phyloP scores from a whole-genome alignment of 1,140 invertebrate genomes.

The Apis laboriosa region DNA sequence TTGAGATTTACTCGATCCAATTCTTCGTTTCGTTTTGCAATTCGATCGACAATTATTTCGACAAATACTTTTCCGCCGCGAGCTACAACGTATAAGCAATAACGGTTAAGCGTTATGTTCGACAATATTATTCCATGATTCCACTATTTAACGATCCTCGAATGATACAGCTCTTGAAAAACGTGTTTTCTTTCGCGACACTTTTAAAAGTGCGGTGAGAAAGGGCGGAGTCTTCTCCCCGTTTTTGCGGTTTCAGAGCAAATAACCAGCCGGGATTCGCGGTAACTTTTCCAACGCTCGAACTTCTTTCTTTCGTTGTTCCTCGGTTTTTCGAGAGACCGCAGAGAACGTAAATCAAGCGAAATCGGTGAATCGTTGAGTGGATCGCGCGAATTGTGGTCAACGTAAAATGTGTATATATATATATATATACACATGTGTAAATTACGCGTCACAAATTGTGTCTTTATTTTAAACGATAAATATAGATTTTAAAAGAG shows the following conservation, averaged over 20 bases:
- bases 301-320: conserved; percentile 1
- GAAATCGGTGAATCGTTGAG: conserved; percentile 13
- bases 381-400: background rate
- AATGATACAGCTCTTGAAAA: background rate
- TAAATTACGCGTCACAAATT: background rate
- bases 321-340: conserved; percentile 14
- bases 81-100: no score
- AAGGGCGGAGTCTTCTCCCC: conserved; percentile 7
- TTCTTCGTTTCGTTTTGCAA: no score
- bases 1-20: no score
- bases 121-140: background rate
- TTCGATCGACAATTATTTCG: no score
- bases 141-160: background rate
- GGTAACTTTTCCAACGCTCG: conserved; percentile 52
- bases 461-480: no score
- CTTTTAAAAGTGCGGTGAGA: background rate
- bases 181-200: background rate
- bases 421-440: no score
- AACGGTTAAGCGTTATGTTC: no score
- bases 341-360: conserved; percentile 15
- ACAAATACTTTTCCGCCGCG: no score
- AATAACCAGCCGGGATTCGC: conserved; percentile 54
- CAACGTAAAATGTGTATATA: background rate
- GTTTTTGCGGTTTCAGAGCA: conserved; percentile 55
- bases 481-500: no score